Conservation (phyloP, 2,888 invertebrate genomes). For the Piscicola geometra region DNA sequence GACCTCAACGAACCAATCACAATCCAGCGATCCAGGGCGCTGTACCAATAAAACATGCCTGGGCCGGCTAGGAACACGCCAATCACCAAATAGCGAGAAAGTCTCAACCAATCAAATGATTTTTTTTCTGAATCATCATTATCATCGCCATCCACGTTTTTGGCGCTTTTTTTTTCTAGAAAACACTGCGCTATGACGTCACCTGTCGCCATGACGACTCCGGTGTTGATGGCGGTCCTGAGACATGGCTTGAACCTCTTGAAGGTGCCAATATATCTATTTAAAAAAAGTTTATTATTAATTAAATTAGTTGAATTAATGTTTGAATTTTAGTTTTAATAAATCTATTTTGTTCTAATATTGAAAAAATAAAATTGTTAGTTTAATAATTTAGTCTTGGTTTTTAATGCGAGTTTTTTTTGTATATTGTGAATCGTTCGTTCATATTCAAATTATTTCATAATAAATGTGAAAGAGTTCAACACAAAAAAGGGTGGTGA, state of each 20-base stretch:
- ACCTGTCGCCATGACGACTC: constrained; percentile 40
- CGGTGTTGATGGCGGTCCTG: constrained; percentile 42
- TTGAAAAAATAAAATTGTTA: too few species aligned
- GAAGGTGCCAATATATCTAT: too few species aligned
- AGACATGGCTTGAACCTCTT: constrained; percentile 33
- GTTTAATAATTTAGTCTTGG: too few species aligned
- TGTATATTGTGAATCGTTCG: too few species aligned
- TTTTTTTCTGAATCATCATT: background rate
- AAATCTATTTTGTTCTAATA: too few species aligned
- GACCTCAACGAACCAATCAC: background rate
- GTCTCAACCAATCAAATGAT: background rate
- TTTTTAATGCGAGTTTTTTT: too few species aligned
- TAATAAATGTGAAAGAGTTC: too few species aligned
- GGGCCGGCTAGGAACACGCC: constrained; percentile 30
- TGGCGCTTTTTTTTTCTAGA: constrained; percentile 33
- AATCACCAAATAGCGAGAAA: background rate
- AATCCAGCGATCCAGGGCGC: constrained; percentile 6
- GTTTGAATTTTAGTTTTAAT: too few species aligned
- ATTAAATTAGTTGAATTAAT: too few species aligned
- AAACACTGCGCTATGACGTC: constrained; percentile 41
- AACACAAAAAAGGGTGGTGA: too few species aligned
- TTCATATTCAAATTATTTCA: too few species aligned
- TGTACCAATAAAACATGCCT: constrained; percentile 26
- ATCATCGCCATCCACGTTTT: background rate
- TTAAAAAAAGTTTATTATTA: too few species aligned